Conservation (phyloP, 2,888 invertebrate species). For the Euplexia lucipara region DNA sequence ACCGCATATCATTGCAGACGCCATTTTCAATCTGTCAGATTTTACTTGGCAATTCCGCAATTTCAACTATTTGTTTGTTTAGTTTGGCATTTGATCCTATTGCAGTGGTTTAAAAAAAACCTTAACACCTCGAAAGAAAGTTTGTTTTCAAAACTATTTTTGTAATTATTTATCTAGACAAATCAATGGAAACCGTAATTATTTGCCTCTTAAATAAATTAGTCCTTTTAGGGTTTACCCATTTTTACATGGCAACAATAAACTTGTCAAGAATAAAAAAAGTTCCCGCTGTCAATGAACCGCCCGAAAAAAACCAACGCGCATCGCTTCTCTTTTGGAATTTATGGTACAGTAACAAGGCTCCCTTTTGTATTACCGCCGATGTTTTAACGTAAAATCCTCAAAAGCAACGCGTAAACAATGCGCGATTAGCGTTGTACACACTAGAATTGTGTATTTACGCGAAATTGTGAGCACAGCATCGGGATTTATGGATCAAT, state of each 20-base stretch:
- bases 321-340: slow-evolving; percentile 91
- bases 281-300: slow-evolving; percentile 86
- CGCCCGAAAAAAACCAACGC: slow-evolving; percentile 87
- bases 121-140: too few relatives aligned
- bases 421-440: slow-evolving; percentile 77
- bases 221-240: not conserved
- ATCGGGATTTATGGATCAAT: slow-evolving; percentile 83
- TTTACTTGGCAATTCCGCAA: slow-evolving; percentile 17
- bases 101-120: too few relatives aligned
- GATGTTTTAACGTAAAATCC: slow-evolving; percentile 81
- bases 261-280: slow-evolving; percentile 81
- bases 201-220: not conserved
- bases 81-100: slow-evolving; percentile 7
- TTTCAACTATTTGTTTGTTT: too few relatives aligned
- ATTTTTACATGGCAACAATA: slow-evolving; percentile 74
- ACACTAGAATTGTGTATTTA: slow-evolving; percentile 69
- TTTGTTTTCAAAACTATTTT: not conserved
- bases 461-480: slow-evolving; percentile 70
- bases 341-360: slow-evolving; percentile 91
- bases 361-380: slow-evolving; percentile 88
- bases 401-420: slow-evolving; percentile 85
- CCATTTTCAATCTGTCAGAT: slow-evolving; percentile 66
- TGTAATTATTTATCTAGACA: not conserved
- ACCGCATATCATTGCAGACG: slow-evolving; percentile 57
- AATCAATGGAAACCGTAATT: not conserved